phyloP scores from a whole-genome alignment of 2,113 vertebrate species.

The Meleagris gallopavo region DNA sequence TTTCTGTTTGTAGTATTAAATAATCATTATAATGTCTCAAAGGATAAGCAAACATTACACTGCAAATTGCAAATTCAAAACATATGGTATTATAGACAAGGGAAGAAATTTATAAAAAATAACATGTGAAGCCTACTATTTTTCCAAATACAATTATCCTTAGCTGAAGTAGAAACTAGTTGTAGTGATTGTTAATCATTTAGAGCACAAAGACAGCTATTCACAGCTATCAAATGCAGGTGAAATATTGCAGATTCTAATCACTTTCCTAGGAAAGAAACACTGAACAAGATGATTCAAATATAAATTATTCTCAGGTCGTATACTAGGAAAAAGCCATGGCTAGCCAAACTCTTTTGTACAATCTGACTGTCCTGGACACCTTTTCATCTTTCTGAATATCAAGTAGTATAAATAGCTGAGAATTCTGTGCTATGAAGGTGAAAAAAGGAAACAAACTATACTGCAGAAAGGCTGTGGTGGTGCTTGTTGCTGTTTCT shows the following conservation, averaged over 20 bases:
- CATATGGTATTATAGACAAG: background rate
- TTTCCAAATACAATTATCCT: background rate
- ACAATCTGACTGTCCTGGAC: background rate
- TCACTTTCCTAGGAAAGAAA: background rate
- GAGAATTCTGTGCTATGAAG: background rate
- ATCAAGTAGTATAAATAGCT: background rate
- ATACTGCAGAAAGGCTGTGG: background rate
- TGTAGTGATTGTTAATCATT: background rate
- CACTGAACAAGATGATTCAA: background rate
- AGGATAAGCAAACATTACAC: background rate
- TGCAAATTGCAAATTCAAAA: conserved; percentile 12
- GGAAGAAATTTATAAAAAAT: conserved; percentile 24
- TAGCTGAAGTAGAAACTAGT: background rate
- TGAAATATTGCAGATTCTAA: background rate
- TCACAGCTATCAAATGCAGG: background rate
- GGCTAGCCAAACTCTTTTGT: background rate
- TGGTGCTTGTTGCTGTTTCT: background rate
- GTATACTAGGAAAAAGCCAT: background rate
- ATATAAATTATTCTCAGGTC: background rate
- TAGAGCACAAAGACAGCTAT: background rate
- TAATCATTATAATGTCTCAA: conserved; percentile 5
- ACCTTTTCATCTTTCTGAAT: background rate
- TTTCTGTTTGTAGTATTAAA: conserved; percentile 30
- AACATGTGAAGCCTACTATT: background rate
- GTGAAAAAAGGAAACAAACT: background rate